Base-by-base conservation (phyloP, 92 coral and sea anemone genomes). In the Montipora capitata region DNA sequence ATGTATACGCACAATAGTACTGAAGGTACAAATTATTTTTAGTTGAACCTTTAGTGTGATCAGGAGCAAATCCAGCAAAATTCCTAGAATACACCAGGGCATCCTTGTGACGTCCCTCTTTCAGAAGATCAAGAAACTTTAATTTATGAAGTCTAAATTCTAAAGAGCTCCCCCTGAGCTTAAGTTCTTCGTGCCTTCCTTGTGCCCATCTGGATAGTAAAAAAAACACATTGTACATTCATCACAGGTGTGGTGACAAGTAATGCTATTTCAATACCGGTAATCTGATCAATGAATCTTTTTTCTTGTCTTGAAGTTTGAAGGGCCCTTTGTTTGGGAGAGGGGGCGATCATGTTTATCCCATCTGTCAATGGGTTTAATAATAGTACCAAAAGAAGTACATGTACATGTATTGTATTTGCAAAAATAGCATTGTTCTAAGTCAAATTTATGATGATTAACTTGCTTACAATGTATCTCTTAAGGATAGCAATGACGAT, bases 61-160 rank as follows among this genome's bases (percentile, higher is more conserved):
- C 98, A 77, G 85, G 54, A 18, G 99, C 98, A 86, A 97, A 97
- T n/a, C 86, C 88, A 8, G 93, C 89, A 85, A 97, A 97, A 80
- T 95, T 90, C 64, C 89, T 92, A 15, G 99, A 93, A 82, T 97
- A 97, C 42, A 51, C 68, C 51, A 97, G 90, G 9, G 98, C 99
- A 7, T 94, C 98, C 42, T 90, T 87, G 38, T 96, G 93, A 27
- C 68, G 85, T 64, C 99, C 99, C 80, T 95, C 92, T 45, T 84
- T 94, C 18, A 97, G 85, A 39, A 96, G 93, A 57, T 97, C 97
- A 12, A 97, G 91, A 83, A 94, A 97, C 81, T 94, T 94, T 43
- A 97, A 84, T 85, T 93, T 92, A 56, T 97, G 99, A 9, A 97
- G 97, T 84, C 94, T 97, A 82, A 97, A 97, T 70, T 97, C 99